Evolutionary conservation across 2,888 invertebrate genomes (phyloP), one percentile per base, ranked within the genome.

Genomic region (Cephonodes hylas): DNA sequence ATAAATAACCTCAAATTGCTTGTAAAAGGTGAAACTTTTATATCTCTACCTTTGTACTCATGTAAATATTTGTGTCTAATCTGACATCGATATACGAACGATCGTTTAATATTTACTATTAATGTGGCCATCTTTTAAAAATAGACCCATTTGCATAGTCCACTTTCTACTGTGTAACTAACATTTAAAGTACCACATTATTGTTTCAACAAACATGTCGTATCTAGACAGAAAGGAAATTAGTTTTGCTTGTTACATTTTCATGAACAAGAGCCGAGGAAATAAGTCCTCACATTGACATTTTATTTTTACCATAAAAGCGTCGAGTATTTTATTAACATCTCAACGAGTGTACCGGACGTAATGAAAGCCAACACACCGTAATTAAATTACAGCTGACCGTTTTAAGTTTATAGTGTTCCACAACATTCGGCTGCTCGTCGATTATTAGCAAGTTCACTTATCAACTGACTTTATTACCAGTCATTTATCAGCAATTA

Each of bases 1-100:
- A 91, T 91, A 91, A 89, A 92, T 89, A 89, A 89, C 86, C 77
- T 84, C 84, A 88, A 91, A 91, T 88, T 86, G 86, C 88, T 90
- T 90, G 89, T 91, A 90, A 89, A 88, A 89, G 84, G 83, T 85
- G 81, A 84, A 83, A 85, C 85, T 85, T 88, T 86, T 89, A 86
- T 88, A 81, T 85, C 77, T 73, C 71, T 78, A 66, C 81, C 73
- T 81, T 88, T 89, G 86, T 87, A 85, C 81, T 79, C 75, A 82
- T 86, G 88, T 90, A 86, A 88, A 89, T 91, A 85, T 88, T 87
- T 84, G 85, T 84, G 75, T 82, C 80, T 84, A 84, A 88, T 84
- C 85, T 82, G 85, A 83, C 85, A 66, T 76, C 77, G 76, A 82
- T 83, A 83, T 83, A 76, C 74, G 72, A 70, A 75, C 7, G 25